Percentiles rank a stretch among this genome's conserved stretches.
These are phyloP conservation scores for Tenualosa ilisha DNA, from an alignment of 2,797 vertebrate genomes.

Conservation along the genomic window DNA sequence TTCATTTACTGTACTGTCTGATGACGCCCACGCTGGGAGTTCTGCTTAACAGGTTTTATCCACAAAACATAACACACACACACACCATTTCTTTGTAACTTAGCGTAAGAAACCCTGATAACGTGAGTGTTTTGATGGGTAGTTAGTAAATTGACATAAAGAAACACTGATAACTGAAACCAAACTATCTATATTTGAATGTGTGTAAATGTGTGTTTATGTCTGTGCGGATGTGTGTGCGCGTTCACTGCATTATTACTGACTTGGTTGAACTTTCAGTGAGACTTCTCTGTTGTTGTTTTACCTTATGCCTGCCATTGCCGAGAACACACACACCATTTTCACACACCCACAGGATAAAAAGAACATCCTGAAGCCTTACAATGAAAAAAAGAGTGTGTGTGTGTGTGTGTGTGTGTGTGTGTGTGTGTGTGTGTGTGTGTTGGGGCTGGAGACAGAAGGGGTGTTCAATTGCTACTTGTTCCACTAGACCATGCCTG, in stretches of 20 bases:
- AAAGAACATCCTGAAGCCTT: constrained; percentile 52
- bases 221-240: background rate
- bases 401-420: constrained; percentile 35
- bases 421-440: background rate
- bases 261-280: background rate
- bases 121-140: no score
- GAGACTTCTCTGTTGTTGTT: background rate
- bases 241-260: no score
- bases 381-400: constrained; percentile 38
- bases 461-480: constrained; percentile 49
- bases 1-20: no score
- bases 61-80: no score
- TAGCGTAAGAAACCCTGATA: no score
- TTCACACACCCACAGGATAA: constrained; percentile 26
- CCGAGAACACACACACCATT: background rate
- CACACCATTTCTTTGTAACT: no score
- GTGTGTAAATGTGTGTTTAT: background rate
- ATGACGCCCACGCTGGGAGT: no score
- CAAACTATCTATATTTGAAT: no score
- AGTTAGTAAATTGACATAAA: no score
- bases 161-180: no score
- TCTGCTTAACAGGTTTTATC: no score
- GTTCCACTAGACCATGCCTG: constrained; percentile 17
- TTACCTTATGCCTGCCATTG: background rate
- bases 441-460: constrained; percentile 38